Base-by-base conservation (phyloP, 2,113 vertebrate species). In the Candoia aspera region DNA sequence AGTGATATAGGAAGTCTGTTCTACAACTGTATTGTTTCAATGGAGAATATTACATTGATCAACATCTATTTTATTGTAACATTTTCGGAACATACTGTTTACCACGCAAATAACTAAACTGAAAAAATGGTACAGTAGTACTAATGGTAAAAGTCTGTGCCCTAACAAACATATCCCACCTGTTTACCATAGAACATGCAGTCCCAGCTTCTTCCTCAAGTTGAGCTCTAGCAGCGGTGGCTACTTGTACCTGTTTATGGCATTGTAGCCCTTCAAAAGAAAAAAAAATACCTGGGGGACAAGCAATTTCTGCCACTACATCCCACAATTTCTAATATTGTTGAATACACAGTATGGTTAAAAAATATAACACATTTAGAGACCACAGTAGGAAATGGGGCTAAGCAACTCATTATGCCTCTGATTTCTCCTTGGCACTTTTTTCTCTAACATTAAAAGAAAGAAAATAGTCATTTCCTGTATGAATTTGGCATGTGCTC, bases 341-440 rank as follows among this genome's bases (percentile, higher is more conserved):
- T 79, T 9, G 33, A 79, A 42, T 21, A 79, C 68, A 79, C 17
- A 79, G 37, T 37, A 79, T 2, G 2, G 17, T 42, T 79, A 79
- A 24, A 42, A 42, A 42, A 59, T 24, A 62, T 6, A 13, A 2
- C 64, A 88, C 6, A 64, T 84, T 91, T 6, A n/a, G 55, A 90
- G 1, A 1, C 1, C 6, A 24, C 33, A 85, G 49, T 26, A 23
- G 23, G 60, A 68, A 91, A 24, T 91, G 1, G 54, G 6, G 21
- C 33, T 42, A 33, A 87, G 33, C 10, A 59, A 87, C n/a, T 58
- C 33, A 42, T 24, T 60, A 29, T 46, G 37, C 2, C 58, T 19
- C 10, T 54, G 24, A 57, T 2, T 1, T 23, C 88, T n/a, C 23
- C 0, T 0, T 2, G 53, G 86, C 9, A 29, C 23, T 23, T 3